Conservation (phyloP, 2,888 invertebrate genomes). For the Syritta pipiens region DNA sequence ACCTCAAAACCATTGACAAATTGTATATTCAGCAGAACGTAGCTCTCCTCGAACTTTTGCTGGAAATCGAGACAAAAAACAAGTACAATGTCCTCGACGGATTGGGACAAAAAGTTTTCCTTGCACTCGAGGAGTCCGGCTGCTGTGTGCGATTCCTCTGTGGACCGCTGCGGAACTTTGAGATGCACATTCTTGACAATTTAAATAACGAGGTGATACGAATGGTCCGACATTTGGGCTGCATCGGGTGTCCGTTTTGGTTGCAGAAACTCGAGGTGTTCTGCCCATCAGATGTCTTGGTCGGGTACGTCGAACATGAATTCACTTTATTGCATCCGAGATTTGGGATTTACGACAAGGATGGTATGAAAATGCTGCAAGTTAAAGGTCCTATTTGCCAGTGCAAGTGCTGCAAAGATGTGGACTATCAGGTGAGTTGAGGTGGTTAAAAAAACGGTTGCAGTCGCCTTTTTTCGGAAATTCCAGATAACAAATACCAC, state of each 20-base stretch:
- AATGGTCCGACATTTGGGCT: slow-evolving; percentile 3
- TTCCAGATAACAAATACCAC: not conserved
- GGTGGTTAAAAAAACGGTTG: not conserved
- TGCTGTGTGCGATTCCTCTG: not conserved
- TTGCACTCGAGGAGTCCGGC: slow-evolving; percentile 18
- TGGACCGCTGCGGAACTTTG: slow-evolving; percentile 10
- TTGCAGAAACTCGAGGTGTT: slow-evolving; percentile 15
- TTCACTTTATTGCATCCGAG: not conserved
- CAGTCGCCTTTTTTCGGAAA: not conserved
- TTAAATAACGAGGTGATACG: slow-evolving; percentile 34
- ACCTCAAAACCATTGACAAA: slow-evolving; percentile 17
- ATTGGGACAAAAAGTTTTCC: slow-evolving; percentile 22
- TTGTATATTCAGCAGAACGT: slow-evolving; percentile 18
- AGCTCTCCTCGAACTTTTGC: not conserved
- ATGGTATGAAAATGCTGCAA: slow-evolving; percentile 1
- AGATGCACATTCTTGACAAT: slow-evolving; percentile 25
- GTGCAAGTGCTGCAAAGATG: slow-evolving; percentile 7
- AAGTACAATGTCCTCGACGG: slow-evolving; percentile 14
- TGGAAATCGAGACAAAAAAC: slow-evolving; percentile 6
- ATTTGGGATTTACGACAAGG: slow-evolving; percentile 24
- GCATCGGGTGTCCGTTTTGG: not conserved
- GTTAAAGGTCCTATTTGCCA: slow-evolving; percentile 8
- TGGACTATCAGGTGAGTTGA: not conserved
- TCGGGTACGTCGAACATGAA: slow-evolving; percentile 7
- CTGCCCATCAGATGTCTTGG: not conserved